A percentile compares a stretch with the other conserved stretches of the same genome.
phyloP scores from a whole-genome alignment of 2,888 invertebrate genomes.

The Phrixothrix hirtus region DNA sequence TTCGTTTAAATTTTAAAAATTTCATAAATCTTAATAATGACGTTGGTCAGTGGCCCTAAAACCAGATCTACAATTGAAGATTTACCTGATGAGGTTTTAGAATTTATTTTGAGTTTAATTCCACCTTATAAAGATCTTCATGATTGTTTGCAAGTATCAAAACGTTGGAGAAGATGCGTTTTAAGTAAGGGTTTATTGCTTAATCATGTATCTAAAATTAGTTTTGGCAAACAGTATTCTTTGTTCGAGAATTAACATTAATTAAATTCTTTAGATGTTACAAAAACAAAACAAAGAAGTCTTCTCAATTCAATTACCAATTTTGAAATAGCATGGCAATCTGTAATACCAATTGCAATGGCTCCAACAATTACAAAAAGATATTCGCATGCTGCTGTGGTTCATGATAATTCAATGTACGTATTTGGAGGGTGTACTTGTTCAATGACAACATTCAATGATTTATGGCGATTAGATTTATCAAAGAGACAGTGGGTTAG shows the following conservation, averaged over 20 bases:
- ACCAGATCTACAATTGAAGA: constrained; percentile 60
- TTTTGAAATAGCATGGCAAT: constrained; percentile 77
- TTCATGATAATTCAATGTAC: constrained; percentile 84
- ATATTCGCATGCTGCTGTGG: constrained; percentile 89
- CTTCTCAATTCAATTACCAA: constrained; percentile 76
- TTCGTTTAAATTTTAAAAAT: constrained; percentile 17
- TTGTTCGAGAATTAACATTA: constrained; percentile 33
- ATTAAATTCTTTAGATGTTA: constrained; percentile 71
- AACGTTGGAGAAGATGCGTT: constrained; percentile 82
- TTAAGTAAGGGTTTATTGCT: constrained; percentile 70
- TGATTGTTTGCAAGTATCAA: constrained; percentile 82
- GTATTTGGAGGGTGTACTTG: constrained; percentile 96
- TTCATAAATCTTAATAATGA: constrained; percentile 13
- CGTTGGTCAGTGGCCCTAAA: constrained; percentile 1
- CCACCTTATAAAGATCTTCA: constrained; percentile 91
- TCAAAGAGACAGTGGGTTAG: constrained; percentile 83
- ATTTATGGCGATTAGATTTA: constrained; percentile 92
- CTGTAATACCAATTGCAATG: constrained; percentile 62
- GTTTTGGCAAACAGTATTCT: constrained; percentile 17
- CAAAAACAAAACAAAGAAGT: constrained; percentile 72
- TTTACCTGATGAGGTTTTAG: constrained; percentile 91
- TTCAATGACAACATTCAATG: constrained; percentile 93
- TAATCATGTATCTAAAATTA: constrained; percentile 28
- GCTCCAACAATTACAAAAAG: constrained; percentile 83
- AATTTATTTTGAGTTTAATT: constrained; percentile 85